Evolutionary conservation across 2,113 vertebrate species (phyloP).

Genomic region (Phasianus colchicus): DNA sequence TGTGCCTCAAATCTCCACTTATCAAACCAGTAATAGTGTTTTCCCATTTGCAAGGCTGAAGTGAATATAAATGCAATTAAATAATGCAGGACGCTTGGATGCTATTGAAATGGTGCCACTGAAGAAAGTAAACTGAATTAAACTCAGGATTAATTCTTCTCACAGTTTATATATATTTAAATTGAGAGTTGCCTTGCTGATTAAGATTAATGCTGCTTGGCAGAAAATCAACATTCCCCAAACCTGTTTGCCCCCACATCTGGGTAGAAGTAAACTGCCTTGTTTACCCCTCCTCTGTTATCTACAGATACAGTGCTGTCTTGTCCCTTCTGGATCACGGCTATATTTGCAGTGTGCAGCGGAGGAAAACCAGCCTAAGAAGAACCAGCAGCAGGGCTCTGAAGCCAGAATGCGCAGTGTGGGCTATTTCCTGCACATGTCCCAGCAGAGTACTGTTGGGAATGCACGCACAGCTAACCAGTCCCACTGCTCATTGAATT

Average conservation of each 20-base stretch:
- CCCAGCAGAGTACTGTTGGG: neutral
- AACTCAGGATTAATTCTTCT: neutral
- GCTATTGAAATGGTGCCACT: neutral
- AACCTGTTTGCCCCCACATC: neutral
- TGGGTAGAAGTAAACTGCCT: neutral
- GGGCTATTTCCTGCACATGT: fast-evolving
- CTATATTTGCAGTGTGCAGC: neutral
- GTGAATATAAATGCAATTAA: constrained; percentile 38
- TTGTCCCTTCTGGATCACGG: neutral
- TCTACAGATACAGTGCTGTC: neutral
- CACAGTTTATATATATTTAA: neutral
- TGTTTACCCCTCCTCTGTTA: neutral
- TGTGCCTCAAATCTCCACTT: neutral
- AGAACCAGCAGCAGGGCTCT: neutral
- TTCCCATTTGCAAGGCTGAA: neutral
- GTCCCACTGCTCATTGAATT: neutral
- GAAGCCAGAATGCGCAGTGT: neutral
- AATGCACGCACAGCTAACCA: neutral
- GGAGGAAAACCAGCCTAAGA: neutral
- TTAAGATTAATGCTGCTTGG: neutral
- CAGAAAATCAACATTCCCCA: constrained; percentile 9
- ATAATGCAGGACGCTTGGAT: neutral
- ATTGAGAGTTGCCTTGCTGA: neutral
- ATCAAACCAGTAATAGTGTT: neutral
- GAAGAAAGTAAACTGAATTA: neutral